Conservation (phyloP, 1,140 invertebrate species). For the Probaryconus sp. region DNA sequence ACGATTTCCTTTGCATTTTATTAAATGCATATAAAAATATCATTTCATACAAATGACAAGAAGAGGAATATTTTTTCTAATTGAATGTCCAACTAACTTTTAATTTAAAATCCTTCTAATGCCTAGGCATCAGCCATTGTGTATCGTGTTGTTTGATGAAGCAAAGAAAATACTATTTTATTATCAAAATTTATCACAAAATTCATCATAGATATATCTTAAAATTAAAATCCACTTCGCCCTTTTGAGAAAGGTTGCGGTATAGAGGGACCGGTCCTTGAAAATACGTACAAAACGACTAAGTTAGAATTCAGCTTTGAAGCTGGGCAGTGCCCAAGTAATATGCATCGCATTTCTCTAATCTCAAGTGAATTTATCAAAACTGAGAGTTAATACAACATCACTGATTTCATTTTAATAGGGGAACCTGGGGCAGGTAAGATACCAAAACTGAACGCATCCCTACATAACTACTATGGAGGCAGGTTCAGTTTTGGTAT, state of each 20-base stretch:
- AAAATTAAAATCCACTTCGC: slow-evolving; percentile 48
- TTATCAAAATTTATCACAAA: slow-evolving; percentile 54
- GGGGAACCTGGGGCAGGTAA: too few relatives aligned
- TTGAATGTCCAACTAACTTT: too few relatives aligned
- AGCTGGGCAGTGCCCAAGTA: slow-evolving; percentile 22
- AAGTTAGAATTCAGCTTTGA: slow-evolving; percentile 26
- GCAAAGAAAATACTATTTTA: slow-evolving; percentile 28
- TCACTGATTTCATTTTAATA: slow-evolving; percentile 38
- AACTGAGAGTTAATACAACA: slow-evolving; percentile 37
- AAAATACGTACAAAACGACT: slow-evolving; percentile 42
- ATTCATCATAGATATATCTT: slow-evolving; percentile 56
- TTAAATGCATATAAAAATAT: too few relatives aligned
- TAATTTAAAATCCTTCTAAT: too few relatives aligned
- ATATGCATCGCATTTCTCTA: slow-evolving; percentile 48
- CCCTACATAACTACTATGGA: too few relatives aligned
- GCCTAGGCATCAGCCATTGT: not conserved
- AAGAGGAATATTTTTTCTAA: too few relatives aligned
- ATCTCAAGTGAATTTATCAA: slow-evolving; percentile 43
- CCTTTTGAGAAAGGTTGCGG: slow-evolving; percentile 31
- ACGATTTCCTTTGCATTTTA: too few relatives aligned
- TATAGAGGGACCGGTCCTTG: slow-evolving; percentile 36
- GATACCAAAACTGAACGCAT: too few relatives aligned
- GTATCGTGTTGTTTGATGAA: not conserved
- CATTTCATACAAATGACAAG: too few relatives aligned
- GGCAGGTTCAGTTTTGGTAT: too few relatives aligned